Base-by-base conservation (phyloP, 92 coral and sea anemone species). In the Hydrozoanthus gracilis region DNA sequence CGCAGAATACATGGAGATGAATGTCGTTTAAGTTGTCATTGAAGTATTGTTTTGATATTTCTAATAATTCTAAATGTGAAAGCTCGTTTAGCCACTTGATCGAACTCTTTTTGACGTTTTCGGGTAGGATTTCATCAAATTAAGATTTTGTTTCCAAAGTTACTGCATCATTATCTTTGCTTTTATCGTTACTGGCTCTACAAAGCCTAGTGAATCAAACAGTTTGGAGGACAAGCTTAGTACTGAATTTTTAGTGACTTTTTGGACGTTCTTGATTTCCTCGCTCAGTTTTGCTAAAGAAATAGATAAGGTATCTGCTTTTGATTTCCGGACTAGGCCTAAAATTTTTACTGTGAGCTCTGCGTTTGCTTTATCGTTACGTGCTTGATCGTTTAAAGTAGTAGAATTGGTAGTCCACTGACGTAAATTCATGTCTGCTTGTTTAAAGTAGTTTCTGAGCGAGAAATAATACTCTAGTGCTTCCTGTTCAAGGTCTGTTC, bases 381-480 rank as follows among this genome's bases (percentile, higher is more conserved):
- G 52, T 5, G 71, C 60, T 87, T 70, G 35, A 3, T 10, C 7
- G 48, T 87, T 87, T 12, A 87, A 17, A 51, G 20, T 10, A 69
- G 6, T 7, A 0, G 79, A 87, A 79, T 87, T 87, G 44, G 45
- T 62, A 4, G 86, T 9, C 79, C 89, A 87, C 72, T 89, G 87
- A 10, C 89, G 76, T 39, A 89, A 87, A 58, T 86, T 86, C 92
- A 89, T 89, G 14, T 76, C 82, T n/a, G 92, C 87, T 73, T 89
- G 65, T 70, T 58, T 50, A 51, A 87, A 15, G 13, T 35, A 35
- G 16, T 70, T 44, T 83, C 88, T 66, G 51, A 88, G 83, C 12
- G 20, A 51, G 13, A 64, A 55, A 58, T 89, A 89, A 73, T 84
- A 89, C 8, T 77, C 7, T 8, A 77, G 7, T 7, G 91, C 86